Evolutionary conservation across 2,888 invertebrate species (phyloP).

Genomic region (Plagodis dolabraria): DNA sequence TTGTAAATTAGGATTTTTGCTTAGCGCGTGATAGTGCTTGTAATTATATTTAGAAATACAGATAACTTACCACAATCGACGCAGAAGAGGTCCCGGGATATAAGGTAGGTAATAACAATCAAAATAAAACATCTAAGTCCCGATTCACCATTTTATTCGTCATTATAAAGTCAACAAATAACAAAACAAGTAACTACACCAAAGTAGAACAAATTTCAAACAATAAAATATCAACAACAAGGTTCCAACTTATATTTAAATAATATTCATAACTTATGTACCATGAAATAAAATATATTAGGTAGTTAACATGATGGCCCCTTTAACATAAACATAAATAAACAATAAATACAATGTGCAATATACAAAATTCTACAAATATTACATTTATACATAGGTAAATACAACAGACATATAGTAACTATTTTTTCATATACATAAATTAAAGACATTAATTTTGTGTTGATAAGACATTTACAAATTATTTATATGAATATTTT

Average conservation of each 20-base stretch:
- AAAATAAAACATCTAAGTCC: constrained; percentile 26
- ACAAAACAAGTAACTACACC: constrained; percentile 20
- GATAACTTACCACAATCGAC: no score
- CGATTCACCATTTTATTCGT: constrained; percentile 54
- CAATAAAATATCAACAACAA: background rate
- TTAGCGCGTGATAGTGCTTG: no score
- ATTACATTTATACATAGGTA: constrained; percentile 1
- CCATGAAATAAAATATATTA: constrained; percentile 20
- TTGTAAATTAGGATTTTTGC: no score
- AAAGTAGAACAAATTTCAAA: constrained; percentile 19
- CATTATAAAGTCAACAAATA: constrained; percentile 44
- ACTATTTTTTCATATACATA: background rate
- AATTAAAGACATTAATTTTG: background rate
- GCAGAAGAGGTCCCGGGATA: no score
- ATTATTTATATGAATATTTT: no score
- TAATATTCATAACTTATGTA: constrained; percentile 10
- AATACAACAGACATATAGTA: background rate
- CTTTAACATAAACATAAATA: constrained; percentile 30
- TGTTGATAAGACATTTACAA: no score
- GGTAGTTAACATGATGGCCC: constrained; percentile 19
- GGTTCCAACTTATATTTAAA: background rate
- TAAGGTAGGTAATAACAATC: background rate
- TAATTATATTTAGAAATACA: no score
- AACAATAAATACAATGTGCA: constrained; percentile 10
- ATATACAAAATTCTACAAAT: constrained; percentile 8